Evolutionary conservation across 2,797 vertebrate genomes (phyloP).

Genomic region (Coranthus polyacanthus): DNA sequence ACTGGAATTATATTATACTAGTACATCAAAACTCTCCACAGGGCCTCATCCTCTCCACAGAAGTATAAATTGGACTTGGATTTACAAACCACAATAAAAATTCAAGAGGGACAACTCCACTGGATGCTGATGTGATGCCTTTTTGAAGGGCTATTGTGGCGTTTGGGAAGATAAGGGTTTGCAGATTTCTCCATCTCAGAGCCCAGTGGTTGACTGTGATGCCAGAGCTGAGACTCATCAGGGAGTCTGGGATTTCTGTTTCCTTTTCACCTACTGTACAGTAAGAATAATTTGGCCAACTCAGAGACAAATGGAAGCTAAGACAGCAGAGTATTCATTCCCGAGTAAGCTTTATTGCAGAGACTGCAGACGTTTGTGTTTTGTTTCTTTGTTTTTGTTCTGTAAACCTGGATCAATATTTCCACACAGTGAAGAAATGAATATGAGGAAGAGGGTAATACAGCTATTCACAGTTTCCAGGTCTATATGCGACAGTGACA

Average conservation of each 20-base stretch:
- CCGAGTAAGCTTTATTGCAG: conserved; percentile 2
- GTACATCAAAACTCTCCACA: conserved; percentile 52
- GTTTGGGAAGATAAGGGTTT: conserved; percentile 30
- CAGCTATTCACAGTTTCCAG: conserved; percentile 18
- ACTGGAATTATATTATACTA: conserved; percentile 52
- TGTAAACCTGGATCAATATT: conserved; percentile 23
- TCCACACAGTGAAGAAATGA: conserved; percentile 18
- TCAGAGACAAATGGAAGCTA: conserved; percentile 20
- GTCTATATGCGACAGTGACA: conserved; percentile 2
- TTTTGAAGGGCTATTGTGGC: conserved; percentile 29
- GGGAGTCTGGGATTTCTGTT: conserved; percentile 30
- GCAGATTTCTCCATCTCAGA: conserved; percentile 32
- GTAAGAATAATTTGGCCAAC: conserved; percentile 17
- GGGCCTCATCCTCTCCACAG: conserved; percentile 28
- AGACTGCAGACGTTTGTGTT: not conserved
- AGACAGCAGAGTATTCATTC: conserved; percentile 24
- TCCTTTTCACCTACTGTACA: conserved; percentile 7
- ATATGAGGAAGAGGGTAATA: conserved; percentile 10
- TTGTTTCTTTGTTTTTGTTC: not conserved
- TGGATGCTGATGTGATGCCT: conserved; percentile 48
- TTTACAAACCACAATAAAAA: conserved; percentile 54
- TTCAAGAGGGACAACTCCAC: conserved; percentile 28
- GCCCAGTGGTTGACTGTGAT: conserved; percentile 14
- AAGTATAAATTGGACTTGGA: conserved; percentile 51
- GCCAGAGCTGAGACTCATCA: conserved; percentile 17